These are phyloP conservation scores for Eufriesea mexicana DNA, from an alignment of 1,140 invertebrate species.

Conservation along the genomic window DNA sequence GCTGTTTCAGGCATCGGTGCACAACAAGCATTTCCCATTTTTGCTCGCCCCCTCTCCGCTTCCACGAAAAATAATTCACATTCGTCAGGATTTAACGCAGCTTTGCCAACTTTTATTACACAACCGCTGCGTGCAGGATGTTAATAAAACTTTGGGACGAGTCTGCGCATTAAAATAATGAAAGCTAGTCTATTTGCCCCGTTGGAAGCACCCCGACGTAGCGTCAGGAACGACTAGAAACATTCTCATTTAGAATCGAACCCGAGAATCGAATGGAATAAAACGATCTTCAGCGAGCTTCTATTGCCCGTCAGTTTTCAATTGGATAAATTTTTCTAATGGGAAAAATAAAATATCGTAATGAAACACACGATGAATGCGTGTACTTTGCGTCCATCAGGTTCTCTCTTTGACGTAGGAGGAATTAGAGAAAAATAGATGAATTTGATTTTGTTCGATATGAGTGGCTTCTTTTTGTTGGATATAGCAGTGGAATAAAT, in stretches of 20 bases:
- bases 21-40: slow-evolving; percentile 25
- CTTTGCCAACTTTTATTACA: slow-evolving; percentile 31
- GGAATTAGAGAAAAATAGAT: no score
- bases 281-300: neutral
- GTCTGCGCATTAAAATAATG: slow-evolving; percentile 28
- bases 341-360: neutral
- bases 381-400: no score
- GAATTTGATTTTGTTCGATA: no score
- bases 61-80: slow-evolving; percentile 20
- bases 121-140: neutral
- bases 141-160: slow-evolving; percentile 31
- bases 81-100: slow-evolving; percentile 28
- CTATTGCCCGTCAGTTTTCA: neutral
- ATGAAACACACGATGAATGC: neutral
- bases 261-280: neutral
- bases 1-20: neutral
- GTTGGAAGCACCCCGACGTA: no score
- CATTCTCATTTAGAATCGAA: neutral
- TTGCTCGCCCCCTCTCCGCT: neutral
- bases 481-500: no score
- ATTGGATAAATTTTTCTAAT: neutral
- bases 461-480: no score
- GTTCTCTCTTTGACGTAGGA: neutral
- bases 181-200: neutral
- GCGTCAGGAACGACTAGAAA: neutral